Conservation (phyloP, 2,113 vertebrate genomes). For the Microcebus tavaratra region DNA sequence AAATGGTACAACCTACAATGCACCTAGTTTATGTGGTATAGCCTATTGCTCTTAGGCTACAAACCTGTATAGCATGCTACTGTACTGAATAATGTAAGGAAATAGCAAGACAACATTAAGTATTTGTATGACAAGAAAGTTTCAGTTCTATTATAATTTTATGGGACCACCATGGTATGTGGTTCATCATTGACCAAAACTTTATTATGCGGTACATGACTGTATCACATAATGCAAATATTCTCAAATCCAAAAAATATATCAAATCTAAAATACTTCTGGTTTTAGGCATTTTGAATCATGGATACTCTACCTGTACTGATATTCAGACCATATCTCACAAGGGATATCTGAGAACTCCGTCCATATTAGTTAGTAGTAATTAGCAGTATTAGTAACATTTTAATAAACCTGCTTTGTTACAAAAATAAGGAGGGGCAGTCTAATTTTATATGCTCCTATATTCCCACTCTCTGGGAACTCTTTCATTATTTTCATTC, state of each 20-base stretch:
- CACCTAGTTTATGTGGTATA: neutral
- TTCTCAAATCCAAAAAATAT: neutral
- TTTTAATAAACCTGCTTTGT: slow-evolving; percentile 7
- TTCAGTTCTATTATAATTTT: neutral
- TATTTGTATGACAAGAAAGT: neutral
- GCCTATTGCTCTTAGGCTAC: neutral
- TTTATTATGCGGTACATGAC: neutral
- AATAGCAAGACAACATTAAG: neutral
- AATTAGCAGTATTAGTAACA: neutral
- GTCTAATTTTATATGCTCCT: neutral
- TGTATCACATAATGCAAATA: neutral
- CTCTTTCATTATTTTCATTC: neutral
- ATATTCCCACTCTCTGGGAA: neutral
- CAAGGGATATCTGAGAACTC: neutral
- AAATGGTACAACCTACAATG: neutral
- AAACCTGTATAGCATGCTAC: neutral
- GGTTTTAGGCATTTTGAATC: neutral
- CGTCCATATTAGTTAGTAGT: neutral
- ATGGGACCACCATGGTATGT: neutral
- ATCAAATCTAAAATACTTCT: neutral
- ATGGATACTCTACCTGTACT: neutral
- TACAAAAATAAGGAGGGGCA: neutral
- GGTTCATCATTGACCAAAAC: neutral
- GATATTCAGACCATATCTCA: neutral
- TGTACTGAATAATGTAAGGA: neutral